A percentile compares a stretch with the other conserved stretches of the same genome.
Conservation (phyloP, 1,140 invertebrate species). For the Glomeris maerens region DNA sequence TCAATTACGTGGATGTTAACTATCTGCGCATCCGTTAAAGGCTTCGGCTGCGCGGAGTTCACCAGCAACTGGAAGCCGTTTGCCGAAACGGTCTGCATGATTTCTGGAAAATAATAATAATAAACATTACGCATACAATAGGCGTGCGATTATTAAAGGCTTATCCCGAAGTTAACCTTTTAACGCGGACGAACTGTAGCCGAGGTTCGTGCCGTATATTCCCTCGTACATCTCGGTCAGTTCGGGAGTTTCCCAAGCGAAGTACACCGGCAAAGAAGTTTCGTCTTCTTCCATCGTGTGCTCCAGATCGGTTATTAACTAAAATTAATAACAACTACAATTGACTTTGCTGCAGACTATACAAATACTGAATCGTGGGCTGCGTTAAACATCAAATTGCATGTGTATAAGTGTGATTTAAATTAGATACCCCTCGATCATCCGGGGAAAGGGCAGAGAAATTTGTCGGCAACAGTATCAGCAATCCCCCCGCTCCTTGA, state of each 20-base stretch:
- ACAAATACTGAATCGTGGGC: background rate
- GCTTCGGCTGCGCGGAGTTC: slow-evolving; percentile 47
- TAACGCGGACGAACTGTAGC: slow-evolving; percentile 27
- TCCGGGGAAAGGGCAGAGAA: slow-evolving; percentile 45
- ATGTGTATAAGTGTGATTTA: no score
- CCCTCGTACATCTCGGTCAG: slow-evolving; percentile 61
- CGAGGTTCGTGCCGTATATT: slow-evolving; percentile 40
- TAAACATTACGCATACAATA: background rate
- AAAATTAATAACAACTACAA: slow-evolving; percentile 9
- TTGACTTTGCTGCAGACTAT: background rate
- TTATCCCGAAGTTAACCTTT: slow-evolving; percentile 1
- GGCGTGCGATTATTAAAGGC: background rate
- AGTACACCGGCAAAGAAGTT: slow-evolving; percentile 75
- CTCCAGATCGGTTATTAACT: slow-evolving; percentile 63
- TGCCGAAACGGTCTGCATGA: slow-evolving; percentile 71
- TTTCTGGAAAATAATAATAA: slow-evolving; percentile 34
- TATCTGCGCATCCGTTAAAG: slow-evolving; percentile 62
- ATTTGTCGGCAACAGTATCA: slow-evolving; percentile 66
- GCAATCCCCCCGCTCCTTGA: slow-evolving; percentile 63
- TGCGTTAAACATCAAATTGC: background rate
- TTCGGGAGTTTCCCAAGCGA: slow-evolving; percentile 52
- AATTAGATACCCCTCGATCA: slow-evolving; percentile 53
- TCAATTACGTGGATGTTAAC: slow-evolving; percentile 45
- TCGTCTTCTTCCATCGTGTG: slow-evolving; percentile 64
- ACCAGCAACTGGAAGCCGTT: slow-evolving; percentile 82